phyloP scores from a whole-genome alignment of 2,797 vertebrate species.

The Lepidocolaptes lacrymiger region DNA sequence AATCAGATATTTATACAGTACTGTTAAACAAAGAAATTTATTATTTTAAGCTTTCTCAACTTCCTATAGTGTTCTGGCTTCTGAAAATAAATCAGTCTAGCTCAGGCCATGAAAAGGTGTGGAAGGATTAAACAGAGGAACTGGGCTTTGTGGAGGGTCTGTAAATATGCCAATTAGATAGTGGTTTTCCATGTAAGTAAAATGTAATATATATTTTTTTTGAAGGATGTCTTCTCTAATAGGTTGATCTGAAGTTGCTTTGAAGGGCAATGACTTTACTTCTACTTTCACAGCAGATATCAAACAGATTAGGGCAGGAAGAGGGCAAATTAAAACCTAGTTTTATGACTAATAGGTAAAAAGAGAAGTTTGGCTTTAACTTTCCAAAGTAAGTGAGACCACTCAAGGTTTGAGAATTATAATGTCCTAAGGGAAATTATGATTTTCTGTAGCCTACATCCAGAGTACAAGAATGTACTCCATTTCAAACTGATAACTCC shows the following conservation, averaged over 20 bases:
- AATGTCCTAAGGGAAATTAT: not conserved
- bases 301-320: rapidly evolving
- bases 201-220: not conserved
- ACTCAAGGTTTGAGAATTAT: not conserved
- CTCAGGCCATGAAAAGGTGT: not conserved
- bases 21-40: not conserved
- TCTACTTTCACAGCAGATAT: not conserved
- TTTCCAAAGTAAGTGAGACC: not conserved
- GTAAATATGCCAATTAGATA: not conserved
- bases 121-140: not conserved
- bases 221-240: not conserved
- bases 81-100: not conserved
- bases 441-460: not conserved
- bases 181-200: not conserved
- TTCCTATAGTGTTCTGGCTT: not conserved
- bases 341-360: not conserved
- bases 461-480: not conserved
- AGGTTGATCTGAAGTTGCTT: not conserved
- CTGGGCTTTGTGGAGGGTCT: not conserved
- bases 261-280: not conserved
- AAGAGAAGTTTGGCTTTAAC: not conserved
- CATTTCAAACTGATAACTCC: not conserved
- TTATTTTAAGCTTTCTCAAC: not conserved
- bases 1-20: not conserved
- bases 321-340: not conserved